Base-by-base conservation (phyloP, 1,140 invertebrate genomes). In the Papilio machaon region DNA sequence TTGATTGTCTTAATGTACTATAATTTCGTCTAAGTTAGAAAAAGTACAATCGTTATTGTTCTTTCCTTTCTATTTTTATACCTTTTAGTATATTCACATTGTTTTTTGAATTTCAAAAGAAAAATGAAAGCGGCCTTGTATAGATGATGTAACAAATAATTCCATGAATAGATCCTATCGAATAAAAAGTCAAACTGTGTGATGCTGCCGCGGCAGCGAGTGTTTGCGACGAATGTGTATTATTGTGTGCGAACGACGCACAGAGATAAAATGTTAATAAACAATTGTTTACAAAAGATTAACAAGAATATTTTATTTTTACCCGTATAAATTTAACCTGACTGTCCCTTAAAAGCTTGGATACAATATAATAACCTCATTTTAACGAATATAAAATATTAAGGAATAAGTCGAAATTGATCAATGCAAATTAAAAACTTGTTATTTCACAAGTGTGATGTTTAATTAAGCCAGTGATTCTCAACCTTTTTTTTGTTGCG, bases 201-300 rank as follows among this genome's bases (percentile, higher is more conserved):
- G 90, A 89, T 90, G 85, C 81, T 90, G 88, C 83, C 89, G 77
- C 85, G 85, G 91, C 89, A 89, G 89, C 87, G 90, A 88, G 87
- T 93, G 91, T 91, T 84, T 91, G 90, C 88, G 90, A 92, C 90
- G 91, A 88, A 92, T 90, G 91, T 92, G 90, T 93, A 90, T 89
- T 88, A 91, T 90, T 91, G 89, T 91, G 88, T 92, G 92, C 91
- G 90, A 90, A 87, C 23, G 89, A 93, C 91, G 89, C 90, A 91
- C 90, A 88, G 87, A 92, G 90, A 94, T 94, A 94, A 94, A 94
- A 94, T 94, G 93, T 94, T 94, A 94, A 94, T 94, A 94, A 94
- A 94, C 91, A 94, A 94, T 94, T 94, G 93, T 94, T 94, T 93
- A 94, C 91, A 94, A 94, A 94, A 94, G 90, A 94, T 94, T 90